Evolutionary conservation across 2,113 vertebrate genomes (phyloP).

Genomic region (Dipodomys spectabilis): DNA sequence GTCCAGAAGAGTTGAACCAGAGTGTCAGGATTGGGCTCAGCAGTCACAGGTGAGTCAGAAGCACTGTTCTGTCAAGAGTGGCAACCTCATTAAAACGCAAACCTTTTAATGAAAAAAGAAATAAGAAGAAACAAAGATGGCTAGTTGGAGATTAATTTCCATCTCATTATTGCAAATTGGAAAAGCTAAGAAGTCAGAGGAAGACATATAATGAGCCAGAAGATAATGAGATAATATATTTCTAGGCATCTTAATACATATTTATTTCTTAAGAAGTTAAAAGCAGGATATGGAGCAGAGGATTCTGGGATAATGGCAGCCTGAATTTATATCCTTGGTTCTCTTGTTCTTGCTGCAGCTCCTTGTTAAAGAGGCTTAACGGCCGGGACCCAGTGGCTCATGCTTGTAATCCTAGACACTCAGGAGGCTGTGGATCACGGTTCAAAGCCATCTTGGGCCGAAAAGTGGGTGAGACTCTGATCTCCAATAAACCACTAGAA

Average conservation of each 20-base stretch:
- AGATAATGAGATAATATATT: slow-evolving; percentile 66
- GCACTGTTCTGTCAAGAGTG: neutral
- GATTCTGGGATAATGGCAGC: slow-evolving; percentile 36
- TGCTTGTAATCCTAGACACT: too few relatives aligned
- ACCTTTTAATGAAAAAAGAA: slow-evolving; percentile 22
- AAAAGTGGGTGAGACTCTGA: too few relatives aligned
- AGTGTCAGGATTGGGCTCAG: neutral
- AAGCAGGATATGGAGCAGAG: slow-evolving; percentile 25
- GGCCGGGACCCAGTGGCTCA: too few relatives aligned
- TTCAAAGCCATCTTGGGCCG: too few relatives aligned
- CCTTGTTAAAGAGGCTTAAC: neutral
- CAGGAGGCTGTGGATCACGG: too few relatives aligned
- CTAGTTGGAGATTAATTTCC: slow-evolving; percentile 63
- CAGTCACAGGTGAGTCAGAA: slow-evolving; percentile 2
- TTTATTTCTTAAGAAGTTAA: slow-evolving; percentile 64
- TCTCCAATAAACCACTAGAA: too few relatives aligned
- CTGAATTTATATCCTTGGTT: neutral
- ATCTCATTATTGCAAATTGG: slow-evolving; percentile 65
- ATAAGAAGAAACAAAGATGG: slow-evolving; percentile 45
- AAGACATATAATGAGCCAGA: slow-evolving; percentile 65
- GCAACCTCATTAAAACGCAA: slow-evolving; percentile 58
- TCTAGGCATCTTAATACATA: slow-evolving; percentile 62
- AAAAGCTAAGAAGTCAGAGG: slow-evolving; percentile 65
- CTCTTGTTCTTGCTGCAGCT: neutral
- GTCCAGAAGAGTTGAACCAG: neutral